A percentile compares a stretch with the other conserved stretches of the same genome.
phyloP scores from a whole-genome alignment of 2,888 invertebrate species.

The Trileptium ribeirensis region DNA sequence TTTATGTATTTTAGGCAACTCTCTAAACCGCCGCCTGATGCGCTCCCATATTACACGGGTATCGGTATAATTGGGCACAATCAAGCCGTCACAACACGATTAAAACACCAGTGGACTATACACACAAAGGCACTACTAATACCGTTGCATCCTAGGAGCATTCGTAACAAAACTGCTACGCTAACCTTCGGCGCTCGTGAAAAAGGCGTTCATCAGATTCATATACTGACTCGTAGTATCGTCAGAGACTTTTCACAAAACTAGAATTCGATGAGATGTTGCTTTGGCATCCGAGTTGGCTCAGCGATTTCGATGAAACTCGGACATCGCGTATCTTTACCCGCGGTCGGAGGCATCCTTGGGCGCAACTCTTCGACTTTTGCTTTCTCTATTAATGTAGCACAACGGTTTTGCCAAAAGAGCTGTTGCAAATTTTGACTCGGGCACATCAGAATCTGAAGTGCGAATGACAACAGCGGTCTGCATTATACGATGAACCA shows the following conservation, averaged over 20 bases:
- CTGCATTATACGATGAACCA: no score
- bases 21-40: no score
- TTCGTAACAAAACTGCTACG: no score
- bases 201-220: conserved; percentile 97
- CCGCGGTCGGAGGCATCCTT: not conserved
- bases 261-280: conserved; percentile 26
- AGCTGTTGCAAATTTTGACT: not conserved
- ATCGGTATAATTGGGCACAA: no score
- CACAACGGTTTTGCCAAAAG: not conserved
- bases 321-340: not conserved
- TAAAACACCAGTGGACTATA: no score
- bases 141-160: no score
- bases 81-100: no score
- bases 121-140: no score
- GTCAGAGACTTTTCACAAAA: conserved; percentile 76
- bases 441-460: no score
- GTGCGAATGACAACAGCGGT: no score
- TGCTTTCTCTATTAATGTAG: not conserved
- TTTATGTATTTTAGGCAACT: no score
- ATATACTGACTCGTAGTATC: conserved; percentile 91
- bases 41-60: no score
- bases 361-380: not conserved
- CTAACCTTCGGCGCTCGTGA: conserved; percentile 75
- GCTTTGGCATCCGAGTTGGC: not conserved
- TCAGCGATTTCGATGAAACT: not conserved